These are phyloP conservation scores for Drosophila grimshawi DNA, from an alignment of 1,140 invertebrate species.

Conservation along the genomic window DNA sequence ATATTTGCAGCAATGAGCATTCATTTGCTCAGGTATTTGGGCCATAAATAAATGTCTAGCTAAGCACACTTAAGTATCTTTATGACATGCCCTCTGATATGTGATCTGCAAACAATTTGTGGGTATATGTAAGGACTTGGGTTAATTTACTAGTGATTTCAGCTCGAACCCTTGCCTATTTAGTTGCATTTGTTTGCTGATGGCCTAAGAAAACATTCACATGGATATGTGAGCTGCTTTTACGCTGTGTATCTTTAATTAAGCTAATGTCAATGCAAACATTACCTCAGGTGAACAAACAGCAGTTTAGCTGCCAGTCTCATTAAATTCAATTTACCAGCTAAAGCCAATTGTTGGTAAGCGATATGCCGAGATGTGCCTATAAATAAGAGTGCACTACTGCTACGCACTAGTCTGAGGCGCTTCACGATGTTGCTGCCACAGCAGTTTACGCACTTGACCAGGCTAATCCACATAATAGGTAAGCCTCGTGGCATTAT, in stretches of 20 bases:
- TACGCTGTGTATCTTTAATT: conserved; percentile 67
- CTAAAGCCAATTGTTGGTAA: conserved; percentile 55
- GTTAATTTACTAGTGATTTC: conserved; percentile 7
- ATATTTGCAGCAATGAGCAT: neutral
- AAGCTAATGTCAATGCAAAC: conserved; percentile 70
- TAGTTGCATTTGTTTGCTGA: conserved; percentile 23
- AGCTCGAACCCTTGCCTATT: conserved; percentile 22
- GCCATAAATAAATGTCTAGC: neutral
- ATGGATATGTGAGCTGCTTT: conserved; percentile 24
- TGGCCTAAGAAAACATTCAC: conserved; percentile 39
- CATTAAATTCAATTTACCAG: conserved; percentile 68
- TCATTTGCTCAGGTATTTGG: conserved; percentile 1
- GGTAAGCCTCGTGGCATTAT: conserved; percentile 29
- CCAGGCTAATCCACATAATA: conserved; percentile 55
- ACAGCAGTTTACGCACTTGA: conserved; percentile 42
- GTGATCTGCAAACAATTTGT: conserved; percentile 21
- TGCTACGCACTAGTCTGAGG: conserved; percentile 16
- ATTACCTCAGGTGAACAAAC: conserved; percentile 38
- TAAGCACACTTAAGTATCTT: neutral
- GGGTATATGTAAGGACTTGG: neutral
- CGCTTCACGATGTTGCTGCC: conserved; percentile 52
- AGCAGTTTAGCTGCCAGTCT: conserved; percentile 41
- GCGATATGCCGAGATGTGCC: conserved; percentile 23
- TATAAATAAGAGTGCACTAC: conserved; percentile 43
- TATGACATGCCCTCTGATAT: conserved; percentile 9